Percentiles rank a stretch among this genome's conserved stretches.
These are phyloP conservation scores for Nebria salina DNA, from an alignment of 2,888 invertebrate genomes.

Conservation along the genomic window DNA sequence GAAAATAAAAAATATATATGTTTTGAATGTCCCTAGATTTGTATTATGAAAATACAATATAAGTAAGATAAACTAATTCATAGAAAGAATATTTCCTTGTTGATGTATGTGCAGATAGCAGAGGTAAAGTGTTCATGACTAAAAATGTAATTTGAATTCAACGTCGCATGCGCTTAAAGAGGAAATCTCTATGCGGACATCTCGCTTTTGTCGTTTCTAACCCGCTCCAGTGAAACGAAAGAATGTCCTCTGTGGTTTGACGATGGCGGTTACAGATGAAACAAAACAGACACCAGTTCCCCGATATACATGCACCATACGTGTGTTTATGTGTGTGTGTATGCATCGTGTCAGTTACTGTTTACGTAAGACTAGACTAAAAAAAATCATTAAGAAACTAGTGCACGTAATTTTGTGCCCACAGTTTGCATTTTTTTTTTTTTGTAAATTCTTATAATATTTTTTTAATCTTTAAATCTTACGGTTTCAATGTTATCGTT, in stretches of 20 bases:
- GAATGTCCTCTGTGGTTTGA: not conserved
- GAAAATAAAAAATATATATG: no score
- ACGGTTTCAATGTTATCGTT: not conserved
- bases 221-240: conserved; percentile 1
- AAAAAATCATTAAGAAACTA: not conserved
- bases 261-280: not conserved
- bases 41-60: no score
- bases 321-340: not conserved
- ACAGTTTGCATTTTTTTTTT: not conserved
- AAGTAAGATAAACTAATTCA: not conserved
- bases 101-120: not conserved
- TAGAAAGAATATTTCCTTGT: not conserved
- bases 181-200: not conserved
- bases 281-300: not conserved
- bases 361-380: not conserved
- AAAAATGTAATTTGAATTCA: not conserved
- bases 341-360: not conserved
- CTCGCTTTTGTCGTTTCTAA: not conserved
- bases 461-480: not conserved
- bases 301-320: not conserved
- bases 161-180: not conserved
- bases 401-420: not conserved
- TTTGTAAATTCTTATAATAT: not conserved
- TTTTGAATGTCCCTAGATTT: no score
- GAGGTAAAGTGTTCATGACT: not conserved